These are phyloP conservation scores for Amphiprion percula DNA, from an alignment of 2,113 vertebrate species.

Conservation along the genomic window DNA sequence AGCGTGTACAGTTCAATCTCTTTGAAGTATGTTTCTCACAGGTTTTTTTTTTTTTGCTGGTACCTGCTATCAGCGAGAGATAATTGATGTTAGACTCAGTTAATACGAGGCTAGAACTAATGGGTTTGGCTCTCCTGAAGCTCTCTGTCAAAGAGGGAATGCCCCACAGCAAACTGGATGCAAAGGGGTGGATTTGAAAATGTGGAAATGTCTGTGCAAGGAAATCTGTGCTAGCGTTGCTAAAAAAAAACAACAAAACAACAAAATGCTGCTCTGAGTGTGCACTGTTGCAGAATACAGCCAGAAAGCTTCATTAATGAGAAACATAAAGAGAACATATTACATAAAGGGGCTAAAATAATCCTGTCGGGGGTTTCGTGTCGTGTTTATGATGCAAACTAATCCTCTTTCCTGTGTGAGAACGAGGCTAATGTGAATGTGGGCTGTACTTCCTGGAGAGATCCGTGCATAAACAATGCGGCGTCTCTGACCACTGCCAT, in stretches of 20 bases:
- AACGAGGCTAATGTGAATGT: conserved; percentile 65
- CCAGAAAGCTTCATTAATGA: conserved; percentile 64
- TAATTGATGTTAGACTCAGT: conserved; percentile 33
- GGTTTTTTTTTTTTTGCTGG: neutral
- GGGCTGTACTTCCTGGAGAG: conserved; percentile 46
- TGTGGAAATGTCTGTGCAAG: neutral
- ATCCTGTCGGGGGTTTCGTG: conserved; percentile 63
- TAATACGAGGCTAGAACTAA: conserved; percentile 37
- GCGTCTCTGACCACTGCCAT: conserved; percentile 67
- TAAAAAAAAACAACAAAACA: neutral
- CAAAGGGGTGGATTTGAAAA: conserved; percentile 3
- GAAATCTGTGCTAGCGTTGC: conserved; percentile 6
- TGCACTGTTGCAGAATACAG: conserved; percentile 13
- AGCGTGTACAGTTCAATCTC: conserved; percentile 37
- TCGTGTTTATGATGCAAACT: conserved; percentile 60
- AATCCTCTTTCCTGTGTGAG: conserved; percentile 72
- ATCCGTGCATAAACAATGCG: conserved; percentile 63
- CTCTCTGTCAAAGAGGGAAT: conserved; percentile 10
- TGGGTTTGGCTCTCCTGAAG: conserved; percentile 15
- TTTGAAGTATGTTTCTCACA: conserved; percentile 37
- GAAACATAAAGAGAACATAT: conserved; percentile 40
- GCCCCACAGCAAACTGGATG: conserved; percentile 5
- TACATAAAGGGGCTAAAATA: conserved; percentile 60
- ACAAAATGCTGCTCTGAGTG: neutral
- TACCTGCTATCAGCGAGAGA: conserved; percentile 22